Conservation (phyloP, 2,888 invertebrate genomes). For the Drosophila ezoana region DNA sequence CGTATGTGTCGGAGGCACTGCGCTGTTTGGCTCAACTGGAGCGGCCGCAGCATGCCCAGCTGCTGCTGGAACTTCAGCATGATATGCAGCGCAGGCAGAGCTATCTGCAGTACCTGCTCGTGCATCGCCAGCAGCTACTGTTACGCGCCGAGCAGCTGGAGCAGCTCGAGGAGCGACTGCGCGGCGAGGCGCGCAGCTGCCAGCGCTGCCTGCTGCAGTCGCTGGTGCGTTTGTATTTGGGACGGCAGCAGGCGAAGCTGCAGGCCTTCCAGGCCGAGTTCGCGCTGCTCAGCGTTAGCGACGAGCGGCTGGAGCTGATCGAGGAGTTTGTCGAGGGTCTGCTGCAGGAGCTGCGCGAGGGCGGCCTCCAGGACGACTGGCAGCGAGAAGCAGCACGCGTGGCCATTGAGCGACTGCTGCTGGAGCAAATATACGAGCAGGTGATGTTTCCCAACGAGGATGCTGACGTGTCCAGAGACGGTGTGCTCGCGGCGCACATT, state of each 20-base stretch:
- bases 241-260: conserved; percentile 90
- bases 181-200: conserved; percentile 90
- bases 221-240: conserved; percentile 92
- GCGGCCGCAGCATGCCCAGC: conserved; percentile 89
- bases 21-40: conserved; percentile 91
- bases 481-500: conserved; percentile 95
- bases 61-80: conserved; percentile 90
- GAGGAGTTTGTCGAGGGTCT: conserved; percentile 92
- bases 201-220: conserved; percentile 90
- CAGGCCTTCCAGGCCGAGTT: conserved; percentile 92
- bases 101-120: conserved; percentile 92
- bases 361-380: conserved; percentile 85
- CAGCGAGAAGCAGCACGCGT: conserved; percentile 91
- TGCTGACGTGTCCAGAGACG: conserved; percentile 96
- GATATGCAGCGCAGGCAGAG: conserved; percentile 92
- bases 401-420: conserved; percentile 95
- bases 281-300: conserved; percentile 91
- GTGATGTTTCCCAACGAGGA: conserved; percentile 99
- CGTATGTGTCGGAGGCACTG: conserved; percentile 93
- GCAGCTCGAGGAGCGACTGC: conserved; percentile 87
- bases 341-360: conserved; percentile 89
- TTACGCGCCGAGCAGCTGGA: conserved; percentile 90
- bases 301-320: conserved; percentile 96
- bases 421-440: conserved; percentile 95
- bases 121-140: conserved; percentile 92